Base-by-base conservation (phyloP, 2,888 invertebrate species). In the Cheiracanthium punctorium region DNA sequence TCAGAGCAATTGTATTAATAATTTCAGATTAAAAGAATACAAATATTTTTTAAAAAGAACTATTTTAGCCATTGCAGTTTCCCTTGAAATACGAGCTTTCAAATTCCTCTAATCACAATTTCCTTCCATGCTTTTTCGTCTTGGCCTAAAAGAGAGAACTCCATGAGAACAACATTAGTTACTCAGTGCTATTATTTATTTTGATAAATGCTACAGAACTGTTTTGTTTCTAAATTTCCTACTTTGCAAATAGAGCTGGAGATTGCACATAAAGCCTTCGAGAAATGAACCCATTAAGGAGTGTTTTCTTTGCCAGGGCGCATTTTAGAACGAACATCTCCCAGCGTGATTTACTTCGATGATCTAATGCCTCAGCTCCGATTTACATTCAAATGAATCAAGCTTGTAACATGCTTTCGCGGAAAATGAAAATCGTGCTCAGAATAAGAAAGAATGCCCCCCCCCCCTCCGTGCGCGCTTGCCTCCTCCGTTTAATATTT, bases 311-410 rank as follows among this genome's bases (percentile, higher is more conserved):
- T 74, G 24, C 30, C 41, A 8, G 43, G 28, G 67, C 74, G 67
- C 72, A 72, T 72, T 79, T 37, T 73, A 69, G 73, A 73, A 69
- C 70, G 74, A 85, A 69, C 74, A 85, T 79, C 64, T 82, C 73
- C 72, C 70, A 77, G 65, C 84, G 58, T 85, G 84, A 85, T 85
- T 85, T 85, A 85, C 73, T 79, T 37, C 29, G 30, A 52, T 73
- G 79, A 84, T 84, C 30, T 48, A 84, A 65, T 52, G 64, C 69
- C 28, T 29, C 43, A 58, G 48, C 72, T 58, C 73, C 41, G 82
- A 84, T 84, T 84, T 84, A 74, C 84, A 85, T 85, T 85, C 79
- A 79, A 85, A 85, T 84, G 84, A 79, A 84, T 84, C 65, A 76
- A 37, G 64, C 82, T 32, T 64, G 32, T 52, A 82, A 72, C 48